These are phyloP conservation scores for Aproaerema taeniolella DNA, from an alignment of 2,888 invertebrate genomes.

Conservation along the genomic window DNA sequence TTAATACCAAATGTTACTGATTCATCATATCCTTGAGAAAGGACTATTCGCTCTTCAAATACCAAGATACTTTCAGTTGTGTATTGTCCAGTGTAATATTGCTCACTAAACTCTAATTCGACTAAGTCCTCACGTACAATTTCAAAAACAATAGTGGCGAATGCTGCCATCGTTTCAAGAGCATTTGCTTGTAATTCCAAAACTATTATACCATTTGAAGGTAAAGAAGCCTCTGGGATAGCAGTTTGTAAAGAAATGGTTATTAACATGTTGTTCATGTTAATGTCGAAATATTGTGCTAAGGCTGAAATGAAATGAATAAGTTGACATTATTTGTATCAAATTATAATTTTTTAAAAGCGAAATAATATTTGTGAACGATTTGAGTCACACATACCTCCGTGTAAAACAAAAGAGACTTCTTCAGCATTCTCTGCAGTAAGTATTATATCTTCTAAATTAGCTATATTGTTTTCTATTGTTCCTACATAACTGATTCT, in stretches of 20 bases:
- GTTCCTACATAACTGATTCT: conserved; percentile 1
- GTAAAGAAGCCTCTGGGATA: conserved; percentile 27
- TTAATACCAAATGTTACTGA: conserved; percentile 25
- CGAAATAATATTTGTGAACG: not conserved
- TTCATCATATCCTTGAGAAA: conserved; percentile 24
- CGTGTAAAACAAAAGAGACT: not conserved
- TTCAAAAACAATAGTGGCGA: conserved; percentile 11
- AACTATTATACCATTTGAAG: conserved; percentile 26
- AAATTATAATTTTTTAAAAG: not conserved
- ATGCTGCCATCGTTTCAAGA: conserved; percentile 21
- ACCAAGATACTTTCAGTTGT: conserved; percentile 15
- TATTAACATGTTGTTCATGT: not conserved
- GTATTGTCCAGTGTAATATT: conserved; percentile 25
- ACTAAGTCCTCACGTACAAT: not conserved
- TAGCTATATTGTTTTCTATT: not conserved
- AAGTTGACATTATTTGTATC: not conserved
- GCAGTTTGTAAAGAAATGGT: conserved; percentile 17
- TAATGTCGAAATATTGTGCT: conserved; percentile 23
- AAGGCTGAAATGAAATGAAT: conserved; percentile 24
- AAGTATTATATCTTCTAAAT: not conserved
- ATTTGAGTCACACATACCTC: conserved; percentile 2
- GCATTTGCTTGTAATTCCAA: conserved; percentile 31
- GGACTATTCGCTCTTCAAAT: conserved; percentile 18
- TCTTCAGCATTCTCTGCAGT: not conserved
- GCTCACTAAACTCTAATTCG: conserved; percentile 4